Conservation (phyloP, 23 tunicate genomes). For the Oikopleura vanhoeffeni region DNA sequence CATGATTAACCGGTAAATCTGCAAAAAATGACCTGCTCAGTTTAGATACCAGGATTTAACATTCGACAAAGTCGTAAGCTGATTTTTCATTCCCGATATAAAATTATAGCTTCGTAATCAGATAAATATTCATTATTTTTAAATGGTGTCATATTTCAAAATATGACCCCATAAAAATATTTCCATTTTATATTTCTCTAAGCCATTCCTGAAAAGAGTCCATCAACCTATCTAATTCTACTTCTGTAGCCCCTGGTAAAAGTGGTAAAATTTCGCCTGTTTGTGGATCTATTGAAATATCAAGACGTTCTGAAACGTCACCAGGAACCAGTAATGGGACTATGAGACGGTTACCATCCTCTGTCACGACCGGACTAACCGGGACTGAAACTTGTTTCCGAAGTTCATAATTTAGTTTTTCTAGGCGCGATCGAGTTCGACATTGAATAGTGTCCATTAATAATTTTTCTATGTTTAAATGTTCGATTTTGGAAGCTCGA, state of each 20-base stretch:
- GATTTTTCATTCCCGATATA: too few relatives aligned
- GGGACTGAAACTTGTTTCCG: neutral
- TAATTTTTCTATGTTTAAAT: conserved; percentile 44
- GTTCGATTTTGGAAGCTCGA: conserved; percentile 37
- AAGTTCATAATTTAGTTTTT: neutral
- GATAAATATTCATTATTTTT: too few relatives aligned
- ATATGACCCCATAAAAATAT: too few relatives aligned
- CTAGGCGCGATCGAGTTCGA: conserved; percentile 17
- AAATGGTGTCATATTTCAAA: too few relatives aligned
- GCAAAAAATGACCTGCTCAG: too few relatives aligned
- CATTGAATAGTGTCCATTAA: conserved; percentile 32
- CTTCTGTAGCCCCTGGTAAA: conserved; percentile 18
- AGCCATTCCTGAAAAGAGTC: too few relatives aligned
- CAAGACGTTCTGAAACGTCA: conserved; percentile 20
- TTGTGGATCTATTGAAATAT: conserved; percentile 69
- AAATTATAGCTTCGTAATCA: too few relatives aligned
- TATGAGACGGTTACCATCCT: conserved; percentile 22
- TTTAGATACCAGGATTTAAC: too few relatives aligned
- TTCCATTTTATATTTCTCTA: too few relatives aligned
- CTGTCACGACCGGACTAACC: conserved; percentile 21
- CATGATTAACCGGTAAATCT: too few relatives aligned
- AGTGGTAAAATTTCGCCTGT: conserved; percentile 54
- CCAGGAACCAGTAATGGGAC: conserved; percentile 35
- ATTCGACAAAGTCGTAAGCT: too few relatives aligned
- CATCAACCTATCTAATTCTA: conserved; percentile 29